These are phyloP conservation scores for Antheraea assamensis DNA, from an alignment of 2,888 invertebrate genomes.

Conservation along the genomic window DNA sequence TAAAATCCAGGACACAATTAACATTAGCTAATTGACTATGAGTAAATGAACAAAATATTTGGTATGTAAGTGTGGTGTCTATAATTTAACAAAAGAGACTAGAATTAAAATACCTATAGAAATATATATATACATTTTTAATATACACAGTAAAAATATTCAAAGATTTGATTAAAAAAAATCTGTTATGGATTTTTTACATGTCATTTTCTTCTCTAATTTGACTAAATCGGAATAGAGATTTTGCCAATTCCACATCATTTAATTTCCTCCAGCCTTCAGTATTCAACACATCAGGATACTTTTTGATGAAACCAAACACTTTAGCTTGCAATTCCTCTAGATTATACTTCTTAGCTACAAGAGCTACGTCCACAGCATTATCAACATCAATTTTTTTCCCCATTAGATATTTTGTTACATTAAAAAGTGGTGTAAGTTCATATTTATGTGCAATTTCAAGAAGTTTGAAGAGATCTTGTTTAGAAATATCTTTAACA, in stretches of 20 bases:
- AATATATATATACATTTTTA: neutral
- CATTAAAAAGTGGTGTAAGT: conserved; percentile 46
- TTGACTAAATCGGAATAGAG: conserved; percentile 46
- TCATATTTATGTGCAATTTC: conserved; percentile 57
- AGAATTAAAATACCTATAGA: too few relatives aligned
- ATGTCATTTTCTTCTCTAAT: neutral
- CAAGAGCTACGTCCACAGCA: conserved; percentile 58
- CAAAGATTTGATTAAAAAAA: neutral
- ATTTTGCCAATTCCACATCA: conserved; percentile 61
- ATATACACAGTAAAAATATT: neutral
- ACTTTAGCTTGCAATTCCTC: conserved; percentile 48
- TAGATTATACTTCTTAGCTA: conserved; percentile 61
- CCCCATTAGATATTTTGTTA: conserved; percentile 50
- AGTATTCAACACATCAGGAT: conserved; percentile 56
- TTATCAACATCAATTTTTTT: conserved; percentile 57
- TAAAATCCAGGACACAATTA: too few relatives aligned
- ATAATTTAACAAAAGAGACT: too few relatives aligned
- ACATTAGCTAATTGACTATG: too few relatives aligned
- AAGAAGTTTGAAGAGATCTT: conserved; percentile 52
- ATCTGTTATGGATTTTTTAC: neutral
- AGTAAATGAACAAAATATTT: too few relatives aligned
- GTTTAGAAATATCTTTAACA: conserved; percentile 51
- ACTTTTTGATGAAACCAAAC: conserved; percentile 56
- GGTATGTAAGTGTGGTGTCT: too few relatives aligned
- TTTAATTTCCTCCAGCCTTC: conserved; percentile 60